phyloP scores from a whole-genome alignment of 2,888 invertebrate genomes.

The Agrochola litura region DNA sequence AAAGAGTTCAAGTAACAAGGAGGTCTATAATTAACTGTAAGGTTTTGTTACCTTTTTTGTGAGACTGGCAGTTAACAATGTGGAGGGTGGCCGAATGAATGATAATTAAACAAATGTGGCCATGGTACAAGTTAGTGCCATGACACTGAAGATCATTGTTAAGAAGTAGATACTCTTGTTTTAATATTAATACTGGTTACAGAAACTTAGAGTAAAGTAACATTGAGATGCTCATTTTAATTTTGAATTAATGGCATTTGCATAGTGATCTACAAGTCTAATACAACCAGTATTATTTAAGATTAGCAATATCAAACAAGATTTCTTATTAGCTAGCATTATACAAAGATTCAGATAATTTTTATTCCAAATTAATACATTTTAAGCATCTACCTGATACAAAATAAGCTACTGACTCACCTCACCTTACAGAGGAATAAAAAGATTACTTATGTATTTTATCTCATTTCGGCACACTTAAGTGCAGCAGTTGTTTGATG shows the following conservation, averaged over 20 bases:
- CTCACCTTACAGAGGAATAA: conserved; percentile 50
- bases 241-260: conserved; percentile 6
- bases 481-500: conserved; percentile 72
- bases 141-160: conserved; percentile 30
- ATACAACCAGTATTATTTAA: background rate
- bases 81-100: conserved; percentile 32
- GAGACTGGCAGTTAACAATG: conserved; percentile 44
- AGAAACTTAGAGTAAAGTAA: background rate
- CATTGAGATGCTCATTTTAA: background rate
- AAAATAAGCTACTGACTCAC: conserved; percentile 65
- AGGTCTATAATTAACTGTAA: conserved; percentile 54
- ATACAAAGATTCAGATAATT: conserved; percentile 29
- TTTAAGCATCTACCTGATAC: conserved; percentile 4
- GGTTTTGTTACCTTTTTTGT: conserved; percentile 61
- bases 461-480: conserved; percentile 68
- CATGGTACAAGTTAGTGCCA: conserved; percentile 39
- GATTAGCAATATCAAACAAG: background rate
- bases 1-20: conserved; percentile 54
- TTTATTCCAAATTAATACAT: conserved; percentile 16
- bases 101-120: conserved; percentile 42
- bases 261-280: conserved; percentile 17
- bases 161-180: background rate
- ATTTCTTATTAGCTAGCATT: conserved; percentile 9
- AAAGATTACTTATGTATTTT: conserved; percentile 64
- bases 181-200: conserved; percentile 8